These are phyloP conservation scores for Phyllotreta striolata DNA, from an alignment of 2,888 invertebrate genomes.

Conservation along the genomic window DNA sequence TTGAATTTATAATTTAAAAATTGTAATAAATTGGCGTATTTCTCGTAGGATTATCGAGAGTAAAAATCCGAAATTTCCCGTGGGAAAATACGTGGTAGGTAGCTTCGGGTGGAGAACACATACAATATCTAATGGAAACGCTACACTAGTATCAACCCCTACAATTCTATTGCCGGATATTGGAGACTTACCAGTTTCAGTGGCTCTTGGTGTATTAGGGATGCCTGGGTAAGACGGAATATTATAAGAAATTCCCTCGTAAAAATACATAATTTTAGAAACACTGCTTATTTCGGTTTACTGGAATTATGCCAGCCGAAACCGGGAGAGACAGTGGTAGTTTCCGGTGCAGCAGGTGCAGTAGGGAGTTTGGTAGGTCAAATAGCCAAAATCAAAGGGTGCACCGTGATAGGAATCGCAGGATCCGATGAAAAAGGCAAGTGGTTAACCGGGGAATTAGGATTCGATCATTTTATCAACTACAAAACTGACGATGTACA, in stretches of 20 bases:
- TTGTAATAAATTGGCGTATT: background rate
- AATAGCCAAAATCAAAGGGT: constrained; percentile 76
- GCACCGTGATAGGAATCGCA: constrained; percentile 76
- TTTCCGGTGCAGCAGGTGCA: constrained; percentile 80
- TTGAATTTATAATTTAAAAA: constrained; percentile 1
- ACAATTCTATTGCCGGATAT: constrained; percentile 59
- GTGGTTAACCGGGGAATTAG: constrained; percentile 70
- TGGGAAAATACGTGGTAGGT: constrained; percentile 70
- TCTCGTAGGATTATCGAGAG: constrained; percentile 71
- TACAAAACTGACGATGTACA: constrained; percentile 71
- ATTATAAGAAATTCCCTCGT: background rate
- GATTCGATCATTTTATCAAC: constrained; percentile 75
- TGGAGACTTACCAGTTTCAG: constrained; percentile 67
- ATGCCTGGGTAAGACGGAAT: constrained; percentile 76
- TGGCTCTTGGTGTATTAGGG: constrained; percentile 71
- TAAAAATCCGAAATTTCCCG: constrained; percentile 69
- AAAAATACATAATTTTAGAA: constrained; percentile 58
- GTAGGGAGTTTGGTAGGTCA: constrained; percentile 82
- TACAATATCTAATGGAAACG: constrained; percentile 62
- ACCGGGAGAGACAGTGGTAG: constrained; percentile 75
- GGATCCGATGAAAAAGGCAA: constrained; percentile 75
- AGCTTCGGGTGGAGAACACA: constrained; percentile 75
- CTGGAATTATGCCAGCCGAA: constrained; percentile 75
- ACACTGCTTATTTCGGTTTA: constrained; percentile 79
- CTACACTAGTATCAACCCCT: constrained; percentile 59